These are phyloP conservation scores for Minunthozetes semirufus DNA, from an alignment of 2,888 invertebrate species.

Conservation along the genomic window DNA sequence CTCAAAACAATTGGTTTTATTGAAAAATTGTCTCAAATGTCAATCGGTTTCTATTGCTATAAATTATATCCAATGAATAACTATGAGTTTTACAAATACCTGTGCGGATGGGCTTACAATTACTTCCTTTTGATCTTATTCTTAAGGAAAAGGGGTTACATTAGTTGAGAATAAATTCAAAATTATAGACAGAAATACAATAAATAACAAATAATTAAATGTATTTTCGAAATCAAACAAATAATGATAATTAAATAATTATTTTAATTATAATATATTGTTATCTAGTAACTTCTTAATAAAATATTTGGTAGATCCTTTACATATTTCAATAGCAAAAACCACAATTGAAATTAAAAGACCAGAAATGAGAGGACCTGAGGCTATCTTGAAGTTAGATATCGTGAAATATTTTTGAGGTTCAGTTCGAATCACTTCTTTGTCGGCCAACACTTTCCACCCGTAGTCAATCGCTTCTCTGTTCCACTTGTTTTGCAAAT, in stretches of 20 bases:
- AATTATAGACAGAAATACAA: too few relatives aligned
- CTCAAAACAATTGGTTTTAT: background rate
- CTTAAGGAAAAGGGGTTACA: background rate
- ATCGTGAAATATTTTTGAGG: background rate
- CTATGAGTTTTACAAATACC: background rate
- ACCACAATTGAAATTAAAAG: too few relatives aligned
- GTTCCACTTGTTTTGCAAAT: background rate
- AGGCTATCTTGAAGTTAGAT: background rate
- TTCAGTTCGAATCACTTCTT: background rate
- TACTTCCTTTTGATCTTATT: background rate
- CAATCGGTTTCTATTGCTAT: conserved; percentile 9
- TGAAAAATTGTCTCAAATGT: background rate
- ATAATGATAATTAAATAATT: too few relatives aligned
- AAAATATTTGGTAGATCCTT: too few relatives aligned
- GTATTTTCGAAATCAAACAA: too few relatives aligned
- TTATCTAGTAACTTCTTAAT: too few relatives aligned
- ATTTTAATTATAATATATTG: too few relatives aligned
- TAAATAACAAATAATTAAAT: too few relatives aligned
- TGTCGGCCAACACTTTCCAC: background rate
- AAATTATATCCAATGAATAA: conserved; percentile 4
- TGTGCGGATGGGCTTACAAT: conserved; percentile 16
- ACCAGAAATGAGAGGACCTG: too few relatives aligned
- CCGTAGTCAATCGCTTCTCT: background rate
- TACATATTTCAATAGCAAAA: too few relatives aligned
- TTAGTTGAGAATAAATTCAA: background rate